Percentiles rank a stretch among this genome's conserved stretches.
Conservation (phyloP, 2,888 invertebrate species). For the Tuberolachnus salignus region DNA sequence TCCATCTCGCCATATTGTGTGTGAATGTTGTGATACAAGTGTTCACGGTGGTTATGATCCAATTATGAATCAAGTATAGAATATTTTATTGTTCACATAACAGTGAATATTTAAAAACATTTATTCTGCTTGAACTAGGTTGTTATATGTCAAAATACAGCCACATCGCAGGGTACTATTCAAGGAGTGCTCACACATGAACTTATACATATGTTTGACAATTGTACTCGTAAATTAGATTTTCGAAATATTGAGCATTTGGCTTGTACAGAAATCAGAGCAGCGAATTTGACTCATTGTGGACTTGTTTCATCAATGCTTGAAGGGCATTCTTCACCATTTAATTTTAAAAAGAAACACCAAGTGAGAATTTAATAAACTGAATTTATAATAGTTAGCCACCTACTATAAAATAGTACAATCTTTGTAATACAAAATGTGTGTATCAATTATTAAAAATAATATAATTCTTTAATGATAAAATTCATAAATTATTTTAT, state of each 20-base stretch:
- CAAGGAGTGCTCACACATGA: constrained; percentile 88
- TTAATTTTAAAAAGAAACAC: constrained; percentile 77
- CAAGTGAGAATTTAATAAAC: constrained; percentile 66
- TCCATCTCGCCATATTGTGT: constrained; percentile 84
- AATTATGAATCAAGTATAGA: constrained; percentile 72
- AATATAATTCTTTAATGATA: too few relatives aligned
- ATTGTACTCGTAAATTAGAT: constrained; percentile 85
- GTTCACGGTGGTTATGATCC: constrained; percentile 93
- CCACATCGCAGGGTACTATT: constrained; percentile 71
- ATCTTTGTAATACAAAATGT: background rate
- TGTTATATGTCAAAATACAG: constrained; percentile 88
- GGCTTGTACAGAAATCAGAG: constrained; percentile 93
- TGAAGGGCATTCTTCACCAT: constrained; percentile 76
- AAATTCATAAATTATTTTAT: too few relatives aligned
- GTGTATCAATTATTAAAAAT: too few relatives aligned
- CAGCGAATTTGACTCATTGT: constrained; percentile 92
- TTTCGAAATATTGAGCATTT: constrained; percentile 89
- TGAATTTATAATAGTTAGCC: background rate
- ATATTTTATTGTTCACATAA: constrained; percentile 1
- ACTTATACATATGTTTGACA: constrained; percentile 96
- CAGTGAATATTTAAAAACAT: background rate
- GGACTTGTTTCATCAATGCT: constrained; percentile 81
- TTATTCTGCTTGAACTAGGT: constrained; percentile 67
- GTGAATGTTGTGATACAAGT: constrained; percentile 83
- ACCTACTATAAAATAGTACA: background rate